Percentiles rank a stretch among this genome's conserved stretches.
These are phyloP conservation scores for Cryptops parisi DNA, from an alignment of 2,888 invertebrate species.

Conservation along the genomic window DNA sequence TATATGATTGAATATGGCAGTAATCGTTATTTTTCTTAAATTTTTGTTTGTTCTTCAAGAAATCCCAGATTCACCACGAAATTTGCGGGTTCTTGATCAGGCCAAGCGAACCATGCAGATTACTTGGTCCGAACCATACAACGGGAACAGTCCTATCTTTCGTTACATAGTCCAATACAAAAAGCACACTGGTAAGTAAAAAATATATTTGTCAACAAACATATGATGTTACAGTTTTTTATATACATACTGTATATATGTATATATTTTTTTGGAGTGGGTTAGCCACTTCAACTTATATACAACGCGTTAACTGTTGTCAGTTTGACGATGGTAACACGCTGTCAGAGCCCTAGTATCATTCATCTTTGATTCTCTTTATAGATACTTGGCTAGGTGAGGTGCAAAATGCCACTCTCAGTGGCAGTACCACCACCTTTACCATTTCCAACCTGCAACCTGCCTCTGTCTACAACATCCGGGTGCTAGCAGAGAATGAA, in stretches of 20 bases:
- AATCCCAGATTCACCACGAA: constrained; percentile 78
- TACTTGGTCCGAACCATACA: constrained; percentile 87
- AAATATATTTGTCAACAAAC: neutral
- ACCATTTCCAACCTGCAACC: constrained; percentile 51
- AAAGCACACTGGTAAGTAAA: constrained; percentile 37
- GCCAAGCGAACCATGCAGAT: constrained; percentile 78
- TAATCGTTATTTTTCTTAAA: neutral
- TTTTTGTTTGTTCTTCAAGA: constrained; percentile 37
- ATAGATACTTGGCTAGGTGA: constrained; percentile 14
- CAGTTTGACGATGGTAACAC: too few species aligned
- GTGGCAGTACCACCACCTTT: constrained; percentile 10
- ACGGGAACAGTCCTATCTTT: constrained; percentile 78
- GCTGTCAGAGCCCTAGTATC: too few species aligned
- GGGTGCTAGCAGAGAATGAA: constrained; percentile 85
- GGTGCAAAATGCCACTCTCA: constrained; percentile 12
- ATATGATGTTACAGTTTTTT: too few species aligned
- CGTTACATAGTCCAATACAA: constrained; percentile 84
- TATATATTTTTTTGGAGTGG: too few species aligned
- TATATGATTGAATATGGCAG: too few species aligned
- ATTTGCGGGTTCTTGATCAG: constrained; percentile 74
- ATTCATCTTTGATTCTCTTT: neutral
- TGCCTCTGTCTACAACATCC: constrained; percentile 80
- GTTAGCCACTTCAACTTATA: too few species aligned
- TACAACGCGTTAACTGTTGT: too few species aligned
- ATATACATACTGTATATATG: too few species aligned